A percentile compares a stretch with the other conserved stretches of the same genome.
Evolutionary conservation across 2,888 invertebrate species (phyloP).

Genomic region (Cetonia aurata): DNA sequence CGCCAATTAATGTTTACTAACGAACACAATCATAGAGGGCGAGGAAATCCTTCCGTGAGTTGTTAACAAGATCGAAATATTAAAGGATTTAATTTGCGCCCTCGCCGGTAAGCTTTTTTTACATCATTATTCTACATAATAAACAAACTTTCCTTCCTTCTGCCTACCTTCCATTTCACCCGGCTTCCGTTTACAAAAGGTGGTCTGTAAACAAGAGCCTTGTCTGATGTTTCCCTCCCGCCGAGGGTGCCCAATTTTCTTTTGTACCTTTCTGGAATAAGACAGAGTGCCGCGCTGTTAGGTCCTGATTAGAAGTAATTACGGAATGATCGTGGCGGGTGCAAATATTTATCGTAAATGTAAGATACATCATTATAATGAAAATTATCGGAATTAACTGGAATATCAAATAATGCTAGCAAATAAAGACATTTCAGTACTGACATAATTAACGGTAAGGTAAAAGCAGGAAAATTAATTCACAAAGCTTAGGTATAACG

Average conservation of each 20-base stretch:
- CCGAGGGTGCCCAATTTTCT: background rate
- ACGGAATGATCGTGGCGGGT: background rate
- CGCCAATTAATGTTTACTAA: slow-evolving; percentile 3
- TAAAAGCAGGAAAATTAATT: no score
- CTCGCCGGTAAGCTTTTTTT: background rate
- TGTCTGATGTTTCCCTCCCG: background rate
- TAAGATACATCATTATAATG: no score
- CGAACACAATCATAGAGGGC: background rate
- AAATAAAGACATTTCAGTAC: no score
- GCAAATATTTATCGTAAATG: background rate
- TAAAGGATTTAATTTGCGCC: background rate
- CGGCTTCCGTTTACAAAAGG: background rate
- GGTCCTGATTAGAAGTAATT: background rate
- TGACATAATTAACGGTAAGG: no score
- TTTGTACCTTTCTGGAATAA: background rate
- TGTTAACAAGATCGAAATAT: slow-evolving; percentile 1
- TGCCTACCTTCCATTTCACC: background rate
- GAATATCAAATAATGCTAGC: no score
- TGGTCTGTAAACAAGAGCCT: background rate
- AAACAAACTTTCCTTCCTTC: background rate
- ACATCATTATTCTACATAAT: background rate
- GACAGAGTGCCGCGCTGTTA: background rate
- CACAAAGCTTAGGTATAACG: no score
- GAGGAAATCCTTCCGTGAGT: background rate
- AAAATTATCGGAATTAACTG: no score